Evolutionary conservation across 2,113 vertebrate species (phyloP), one percentile per base, ranked within the genome.

Genomic region (Urocolius indicus): DNA sequence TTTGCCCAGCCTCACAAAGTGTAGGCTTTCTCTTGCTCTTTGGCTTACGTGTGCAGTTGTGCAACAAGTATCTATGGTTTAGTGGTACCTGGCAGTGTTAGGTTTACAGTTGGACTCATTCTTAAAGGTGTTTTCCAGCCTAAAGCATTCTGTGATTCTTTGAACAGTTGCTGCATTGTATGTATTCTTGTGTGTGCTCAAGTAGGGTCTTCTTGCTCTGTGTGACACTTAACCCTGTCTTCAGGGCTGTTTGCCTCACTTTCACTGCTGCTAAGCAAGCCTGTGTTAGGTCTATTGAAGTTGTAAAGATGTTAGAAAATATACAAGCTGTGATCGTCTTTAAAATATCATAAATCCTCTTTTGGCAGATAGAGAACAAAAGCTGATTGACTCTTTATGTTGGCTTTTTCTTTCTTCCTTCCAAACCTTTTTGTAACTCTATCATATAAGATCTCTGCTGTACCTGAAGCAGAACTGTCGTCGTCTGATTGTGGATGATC

Each of bases 111-210:
- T 65, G 22, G 19, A 30, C 57, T 88, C 57, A 32, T 80, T 80
- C 38, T 54, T 66, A 23, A 55, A 80, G 26, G 46, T 61, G 27
- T 89, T 71, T 66, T n/a, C 20, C 34, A 84, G 8, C 51, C 32
- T 63, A 20, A 38, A 32, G 52, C 43, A 43, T 66, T 49, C 22
- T 49, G 8, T 76, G 52, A 22, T 73, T 46, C 18, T 61, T 80
- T 74, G 43, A 52, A 8, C 21, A 36, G 46, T 45, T 0, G 1
- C 49, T 76, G n/a, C 10, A 3, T 85, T 87, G 90, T 69, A 36
- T 52, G 34, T 80, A 0, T 54, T 65, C 24, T 30, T 9, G 0
- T 4, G 3, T 62, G 2, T 36, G 51, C 36, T 89, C 2, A 9
- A 8, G n/a, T 41, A 46, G 11, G 17, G 27, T 81, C 48, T 84